A percentile compares a stretch with the other conserved stretches of the same genome.
Evolutionary conservation across 2,113 vertebrate genomes (phyloP).

Genomic region (Accipiter virgatus): DNA sequence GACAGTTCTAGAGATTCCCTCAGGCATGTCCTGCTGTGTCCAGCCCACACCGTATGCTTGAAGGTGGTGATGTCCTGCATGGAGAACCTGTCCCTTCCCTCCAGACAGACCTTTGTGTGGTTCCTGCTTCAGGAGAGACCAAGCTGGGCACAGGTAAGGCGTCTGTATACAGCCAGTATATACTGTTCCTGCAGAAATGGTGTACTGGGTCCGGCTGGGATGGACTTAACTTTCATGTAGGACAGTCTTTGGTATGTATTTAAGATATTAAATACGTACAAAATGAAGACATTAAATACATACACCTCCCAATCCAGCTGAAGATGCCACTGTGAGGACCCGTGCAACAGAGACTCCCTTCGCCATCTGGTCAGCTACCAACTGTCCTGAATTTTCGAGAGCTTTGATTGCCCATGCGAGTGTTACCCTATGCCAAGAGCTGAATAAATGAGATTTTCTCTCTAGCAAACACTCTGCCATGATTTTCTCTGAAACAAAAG

Average conservation of each 20-base stretch:
- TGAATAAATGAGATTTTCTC: neutral
- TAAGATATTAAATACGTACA: neutral
- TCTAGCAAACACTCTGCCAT: neutral
- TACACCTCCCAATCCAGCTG: neutral
- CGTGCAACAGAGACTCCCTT: neutral
- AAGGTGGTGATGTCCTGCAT: neutral
- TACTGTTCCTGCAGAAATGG: neutral
- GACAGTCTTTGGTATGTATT: neutral
- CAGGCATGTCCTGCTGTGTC: neutral
- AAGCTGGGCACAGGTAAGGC: neutral
- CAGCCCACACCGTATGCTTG: rapidly evolving
- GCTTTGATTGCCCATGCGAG: rapidly evolving
- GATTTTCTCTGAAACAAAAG: neutral
- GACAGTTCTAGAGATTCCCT: neutral
- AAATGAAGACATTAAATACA: neutral
- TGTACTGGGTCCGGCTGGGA: neutral
- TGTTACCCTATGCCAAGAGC: neutral
- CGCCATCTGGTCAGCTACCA: neutral
- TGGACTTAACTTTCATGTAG: neutral
- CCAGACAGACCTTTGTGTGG: neutral
- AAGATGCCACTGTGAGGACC: neutral
- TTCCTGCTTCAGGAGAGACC: neutral
- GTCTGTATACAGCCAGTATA: neutral
- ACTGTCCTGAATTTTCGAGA: neutral
- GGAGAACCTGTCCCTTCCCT: neutral